Base-by-base conservation (phyloP, 2,797 vertebrate genomes). In the Eulemur albifrons region DNA sequence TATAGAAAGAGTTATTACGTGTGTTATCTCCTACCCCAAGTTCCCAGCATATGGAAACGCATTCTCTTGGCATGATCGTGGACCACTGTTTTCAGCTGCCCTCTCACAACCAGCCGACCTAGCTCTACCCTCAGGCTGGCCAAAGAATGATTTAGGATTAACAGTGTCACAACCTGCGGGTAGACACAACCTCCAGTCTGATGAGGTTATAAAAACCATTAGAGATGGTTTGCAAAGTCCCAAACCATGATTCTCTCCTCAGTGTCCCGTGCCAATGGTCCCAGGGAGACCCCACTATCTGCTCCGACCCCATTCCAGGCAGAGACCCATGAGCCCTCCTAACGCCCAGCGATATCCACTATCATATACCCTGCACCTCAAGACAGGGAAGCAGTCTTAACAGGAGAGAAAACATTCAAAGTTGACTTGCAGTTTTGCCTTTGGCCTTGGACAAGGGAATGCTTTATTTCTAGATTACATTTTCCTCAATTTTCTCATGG, bases 121-220 rank as follows among this genome's bases (percentile, higher is more conserved):
- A 84, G 48, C 23, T 73, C 72, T 72, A 25, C 38, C 18, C n/a
- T 40, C 10, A 38, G 61, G 32, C 20, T 15, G 32, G 7, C 52
- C 70, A 70, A 54, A 48, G 79, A 92, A 73, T 76, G n/a, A 52
- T 20, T 70, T 0, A 75, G 32, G 57, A 61, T 48, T 18, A 48
- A 35, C 2, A 70, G 1, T 2, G 17, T 52, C 50, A 83, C 23
- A 27, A 3, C 20, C 9, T 76, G 52, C 15, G 14, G 3, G 48
- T n/a, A 93, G 75, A 93, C 38, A 63, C 35, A 61, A 9, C 52
- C 61, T 61, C 67, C 81, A 50, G 17, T 90, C 59, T 76, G 45
- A 81, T 32, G 48, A 70, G 27, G 38, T 45, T 13, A 90, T 6
- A 40, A 67, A 86, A 92, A 7, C 23, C 59, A 79, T 18, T 10